A percentile compares a stretch with the other conserved stretches of the same genome.
Evolutionary conservation across 2,888 invertebrate genomes (phyloP).

Genomic region (Taphrorychus bicolor): DNA sequence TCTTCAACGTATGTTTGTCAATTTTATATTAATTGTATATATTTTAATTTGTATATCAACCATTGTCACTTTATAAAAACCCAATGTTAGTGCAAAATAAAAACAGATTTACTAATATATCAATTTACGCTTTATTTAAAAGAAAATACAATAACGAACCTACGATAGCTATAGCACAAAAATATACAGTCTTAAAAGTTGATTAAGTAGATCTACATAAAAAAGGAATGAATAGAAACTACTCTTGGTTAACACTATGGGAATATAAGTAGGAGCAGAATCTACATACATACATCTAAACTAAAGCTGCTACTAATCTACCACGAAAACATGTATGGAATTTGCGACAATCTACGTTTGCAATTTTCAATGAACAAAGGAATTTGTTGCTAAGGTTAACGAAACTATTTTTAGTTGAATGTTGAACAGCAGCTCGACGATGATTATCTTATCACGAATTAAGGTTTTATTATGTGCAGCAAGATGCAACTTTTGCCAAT

Average conservation of each 20-base stretch:
- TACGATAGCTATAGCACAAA: slow-evolving; percentile 27
- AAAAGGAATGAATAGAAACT: neutral
- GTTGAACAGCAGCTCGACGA: neutral
- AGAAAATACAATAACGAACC: slow-evolving; percentile 33
- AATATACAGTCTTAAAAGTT: slow-evolving; percentile 32
- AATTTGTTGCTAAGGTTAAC: too few species aligned
- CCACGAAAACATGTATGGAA: too few species aligned
- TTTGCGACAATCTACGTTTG: too few species aligned
- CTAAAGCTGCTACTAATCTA: neutral
- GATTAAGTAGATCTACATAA: neutral
- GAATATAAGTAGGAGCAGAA: neutral
- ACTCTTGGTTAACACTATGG: too few species aligned
- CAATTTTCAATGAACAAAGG: too few species aligned
- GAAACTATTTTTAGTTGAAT: neutral
- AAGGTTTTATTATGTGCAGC: neutral
- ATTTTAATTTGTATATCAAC: too few species aligned
- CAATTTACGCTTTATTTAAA: slow-evolving; percentile 25
- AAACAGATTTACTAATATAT: too few species aligned
- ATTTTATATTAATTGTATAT: too few species aligned
- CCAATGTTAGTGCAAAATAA: neutral
- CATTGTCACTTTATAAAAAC: too few species aligned
- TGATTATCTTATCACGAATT: neutral
- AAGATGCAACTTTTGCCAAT: too few species aligned
- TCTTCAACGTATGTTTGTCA: too few species aligned
- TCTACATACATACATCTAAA: neutral